Evolutionary conservation across 92 coral and sea anemone species (phyloP).

Genomic region (Phenganax stokvisi): DNA sequence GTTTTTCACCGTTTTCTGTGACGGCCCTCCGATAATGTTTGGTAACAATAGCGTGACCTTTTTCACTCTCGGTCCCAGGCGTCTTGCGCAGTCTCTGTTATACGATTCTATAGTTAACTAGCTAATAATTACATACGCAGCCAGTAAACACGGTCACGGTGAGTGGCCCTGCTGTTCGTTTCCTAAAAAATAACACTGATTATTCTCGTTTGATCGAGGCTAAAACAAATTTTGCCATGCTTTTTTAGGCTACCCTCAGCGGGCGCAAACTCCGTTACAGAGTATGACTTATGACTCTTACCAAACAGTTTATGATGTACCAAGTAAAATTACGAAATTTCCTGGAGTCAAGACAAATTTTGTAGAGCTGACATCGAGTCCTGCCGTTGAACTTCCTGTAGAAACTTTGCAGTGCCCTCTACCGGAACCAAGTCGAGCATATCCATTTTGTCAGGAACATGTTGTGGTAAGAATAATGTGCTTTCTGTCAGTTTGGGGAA

Average conservation of each 20-base stretch:
- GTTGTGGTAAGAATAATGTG: conserved; percentile 17
- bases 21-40: too few species aligned
- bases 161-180: too few species aligned
- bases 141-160: too few species aligned
- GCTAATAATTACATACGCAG: too few species aligned
- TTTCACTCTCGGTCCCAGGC: too few species aligned
- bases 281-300: not conserved
- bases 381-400: not conserved
- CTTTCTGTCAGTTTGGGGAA: not conserved
- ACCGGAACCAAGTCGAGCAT: conserved; percentile 22
- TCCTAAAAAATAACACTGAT: too few species aligned
- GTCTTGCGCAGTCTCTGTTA: too few species aligned
- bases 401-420: conserved; percentile 35
- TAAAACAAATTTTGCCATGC: too few species aligned
- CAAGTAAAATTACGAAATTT: not conserved
- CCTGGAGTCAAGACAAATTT: not conserved
- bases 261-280: not conserved
- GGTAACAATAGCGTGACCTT: too few species aligned
- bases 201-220: too few species aligned
- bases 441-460: conserved; percentile 39
- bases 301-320: not conserved
- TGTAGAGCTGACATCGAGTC: not conserved
- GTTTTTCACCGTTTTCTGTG: too few species aligned
- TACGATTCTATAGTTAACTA: too few species aligned
- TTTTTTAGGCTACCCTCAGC: conserved; percentile 12